phyloP scores from a whole-genome alignment of 2,888 invertebrate genomes.

The Sthenelais limicola region DNA sequence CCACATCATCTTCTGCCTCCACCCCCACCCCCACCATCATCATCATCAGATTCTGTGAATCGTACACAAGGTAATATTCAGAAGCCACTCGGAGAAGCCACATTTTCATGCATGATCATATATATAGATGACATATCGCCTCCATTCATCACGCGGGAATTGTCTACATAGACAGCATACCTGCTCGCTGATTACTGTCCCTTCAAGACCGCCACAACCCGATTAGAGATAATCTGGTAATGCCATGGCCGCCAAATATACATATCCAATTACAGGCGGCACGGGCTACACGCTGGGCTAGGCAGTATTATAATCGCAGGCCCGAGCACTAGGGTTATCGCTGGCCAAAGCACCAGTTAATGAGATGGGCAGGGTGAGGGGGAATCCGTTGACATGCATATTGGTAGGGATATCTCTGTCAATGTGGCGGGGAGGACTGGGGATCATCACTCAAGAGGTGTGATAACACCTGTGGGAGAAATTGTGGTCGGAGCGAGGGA shows the following conservation, averaged over 20 bases:
- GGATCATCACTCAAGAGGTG: background rate
- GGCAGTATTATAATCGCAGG: slow-evolving; percentile 6
- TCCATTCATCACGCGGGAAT: too few relatives aligned
- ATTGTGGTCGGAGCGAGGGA: too few relatives aligned
- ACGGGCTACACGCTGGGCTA: slow-evolving; percentile 8
- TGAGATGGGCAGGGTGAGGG: background rate
- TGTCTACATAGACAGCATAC: background rate
- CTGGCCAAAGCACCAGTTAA: background rate
- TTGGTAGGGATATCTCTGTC: background rate
- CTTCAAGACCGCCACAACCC: background rate
- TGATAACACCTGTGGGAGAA: too few relatives aligned
- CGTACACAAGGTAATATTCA: too few relatives aligned
- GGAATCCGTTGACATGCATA: background rate
- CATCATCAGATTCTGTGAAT: too few relatives aligned
- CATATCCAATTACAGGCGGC: slow-evolving; percentile 22
- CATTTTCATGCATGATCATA: too few relatives aligned
- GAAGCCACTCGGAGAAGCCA: too few relatives aligned
- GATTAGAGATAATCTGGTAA: slow-evolving; percentile 24
- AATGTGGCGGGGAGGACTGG: background rate
- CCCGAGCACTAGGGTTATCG: slow-evolving; percentile 1
- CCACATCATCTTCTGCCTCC: background rate
- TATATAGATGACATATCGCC: too few relatives aligned
- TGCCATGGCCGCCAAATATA: slow-evolving; percentile 26
- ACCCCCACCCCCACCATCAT: background rate
- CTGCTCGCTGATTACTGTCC: background rate